Evolutionary conservation across 2,888 invertebrate species (phyloP), one percentile per base, ranked within the genome.

Genomic region (Stenurella melanura): DNA sequence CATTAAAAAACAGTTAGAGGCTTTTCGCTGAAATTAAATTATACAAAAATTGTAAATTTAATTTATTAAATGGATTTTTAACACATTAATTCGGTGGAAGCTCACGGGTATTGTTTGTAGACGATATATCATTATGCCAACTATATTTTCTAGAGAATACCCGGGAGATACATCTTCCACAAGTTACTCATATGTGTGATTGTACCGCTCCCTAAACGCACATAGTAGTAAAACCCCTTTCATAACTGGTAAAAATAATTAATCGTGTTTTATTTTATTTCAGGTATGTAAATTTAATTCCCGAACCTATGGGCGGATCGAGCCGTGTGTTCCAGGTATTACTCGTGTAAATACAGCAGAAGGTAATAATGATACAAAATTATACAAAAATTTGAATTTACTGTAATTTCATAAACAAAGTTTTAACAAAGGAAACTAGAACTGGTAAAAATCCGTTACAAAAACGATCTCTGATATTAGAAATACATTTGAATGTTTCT

Each of bases 251-350:
- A 54, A 30, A 72, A 63, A 63, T 72, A 72, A 72, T 72, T 72
- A 72, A 72, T 72, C 61, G 56, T 54, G 63, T 63, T 61, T 50
- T 63, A 72, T 72, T 72, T 26, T 63, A 63, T 72, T 72, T 11
- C 63, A 72, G 72, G 72, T 72, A 72, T 71, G 71, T 30, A 72
- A 72, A 72, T 63, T 50, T 30, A 50, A 61, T 63, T 71, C 72
- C 63, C 63, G 18, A 15, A 38, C 58, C 69, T 68, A 34, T 26
- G 57, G 68, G 69, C 19, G 69, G 58, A 34, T 63, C 64, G 18
- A 19, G 15, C 64, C 7, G 15, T 15, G 21, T n/a, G n/a, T n/a
- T 7, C 12, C 19, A 50, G n/a, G n/a, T n/a, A 50, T 50, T n/a
- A 50, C 0, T 50, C 50, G 12, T n/a, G 6, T 12, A 50, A 50